A percentile compares a stretch with the other conserved stretches of the same genome.
Conservation (phyloP, 2,797 vertebrate species). For the Spinus olivaceus region DNA sequence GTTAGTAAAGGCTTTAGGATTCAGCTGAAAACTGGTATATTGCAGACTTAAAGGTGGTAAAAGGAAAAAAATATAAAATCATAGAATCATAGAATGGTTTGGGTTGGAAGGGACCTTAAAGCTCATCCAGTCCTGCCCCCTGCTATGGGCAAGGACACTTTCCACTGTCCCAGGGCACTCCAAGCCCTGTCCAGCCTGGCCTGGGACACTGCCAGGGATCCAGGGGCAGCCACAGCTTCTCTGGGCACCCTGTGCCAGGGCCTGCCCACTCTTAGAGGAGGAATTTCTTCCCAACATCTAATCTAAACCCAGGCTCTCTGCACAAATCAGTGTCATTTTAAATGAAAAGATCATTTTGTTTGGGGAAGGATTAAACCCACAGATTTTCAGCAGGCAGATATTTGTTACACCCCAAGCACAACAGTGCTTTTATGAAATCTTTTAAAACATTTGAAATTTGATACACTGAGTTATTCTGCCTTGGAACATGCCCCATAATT, state of each 20-base stretch:
- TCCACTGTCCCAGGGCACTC: background rate
- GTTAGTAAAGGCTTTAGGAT: background rate
- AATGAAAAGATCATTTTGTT: background rate
- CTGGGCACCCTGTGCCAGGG: background rate
- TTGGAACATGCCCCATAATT: background rate
- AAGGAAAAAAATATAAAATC: background rate
- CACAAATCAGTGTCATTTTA: background rate
- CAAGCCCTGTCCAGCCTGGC: background rate
- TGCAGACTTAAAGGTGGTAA: background rate
- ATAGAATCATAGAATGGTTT: background rate
- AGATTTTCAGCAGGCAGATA: background rate
- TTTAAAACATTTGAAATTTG: background rate
- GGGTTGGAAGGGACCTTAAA: background rate
- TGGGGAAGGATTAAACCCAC: background rate
- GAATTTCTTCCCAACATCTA: background rate
- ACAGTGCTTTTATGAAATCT: background rate
- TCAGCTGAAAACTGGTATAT: background rate
- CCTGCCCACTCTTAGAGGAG: background rate
- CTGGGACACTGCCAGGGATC: background rate
- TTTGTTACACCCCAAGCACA: background rate
- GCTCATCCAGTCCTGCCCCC: fast-evolving
- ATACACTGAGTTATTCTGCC: background rate
- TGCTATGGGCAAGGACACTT: background rate
- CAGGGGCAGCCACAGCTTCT: background rate
- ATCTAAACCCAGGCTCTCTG: background rate